phyloP scores from a whole-genome alignment of 92 coral and sea anemone species.

The Epizoanthus scotinus region DNA sequence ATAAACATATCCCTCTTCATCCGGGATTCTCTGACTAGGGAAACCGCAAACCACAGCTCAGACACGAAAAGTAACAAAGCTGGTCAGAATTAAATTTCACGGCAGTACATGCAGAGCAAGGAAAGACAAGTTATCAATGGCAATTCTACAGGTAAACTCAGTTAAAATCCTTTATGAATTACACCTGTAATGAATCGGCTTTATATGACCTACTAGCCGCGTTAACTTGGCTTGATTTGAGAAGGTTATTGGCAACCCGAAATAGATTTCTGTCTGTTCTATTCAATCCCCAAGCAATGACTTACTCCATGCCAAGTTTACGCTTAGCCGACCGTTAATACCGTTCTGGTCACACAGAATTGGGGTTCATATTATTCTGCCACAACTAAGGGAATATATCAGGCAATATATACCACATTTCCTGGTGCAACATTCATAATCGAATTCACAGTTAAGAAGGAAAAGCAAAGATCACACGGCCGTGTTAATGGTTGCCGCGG shows the following conservation, averaged over 20 bases:
- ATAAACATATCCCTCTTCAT: conserved; percentile 63
- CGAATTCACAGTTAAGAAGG: neutral
- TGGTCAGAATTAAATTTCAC: conserved; percentile 23
- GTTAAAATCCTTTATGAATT: conserved; percentile 29
- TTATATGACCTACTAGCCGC: conserved; percentile 3
- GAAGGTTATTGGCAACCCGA: neutral
- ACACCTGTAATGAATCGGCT: conserved; percentile 27
- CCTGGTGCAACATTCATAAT: neutral
- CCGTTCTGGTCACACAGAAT: neutral
- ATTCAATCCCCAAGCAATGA: neutral
- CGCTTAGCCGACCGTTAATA: conserved; percentile 35
- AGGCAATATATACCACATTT: neutral
- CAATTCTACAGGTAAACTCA: conserved; percentile 74
- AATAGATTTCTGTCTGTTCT: neutral
- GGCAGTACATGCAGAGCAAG: conserved; percentile 46
- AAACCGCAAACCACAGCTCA: conserved; percentile 82
- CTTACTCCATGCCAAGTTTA: neutral
- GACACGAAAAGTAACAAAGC: conserved; percentile 30
- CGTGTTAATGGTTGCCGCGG: neutral
- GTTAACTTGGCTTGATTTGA: conserved; percentile 9
- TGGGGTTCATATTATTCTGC: neutral
- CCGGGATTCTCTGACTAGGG: conserved; percentile 72
- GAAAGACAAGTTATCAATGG: conserved; percentile 56
- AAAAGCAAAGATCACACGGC: neutral
- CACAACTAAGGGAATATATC: neutral